Base-by-base conservation (phyloP, 2,113 vertebrate genomes). In the Centropus bengalensis region DNA sequence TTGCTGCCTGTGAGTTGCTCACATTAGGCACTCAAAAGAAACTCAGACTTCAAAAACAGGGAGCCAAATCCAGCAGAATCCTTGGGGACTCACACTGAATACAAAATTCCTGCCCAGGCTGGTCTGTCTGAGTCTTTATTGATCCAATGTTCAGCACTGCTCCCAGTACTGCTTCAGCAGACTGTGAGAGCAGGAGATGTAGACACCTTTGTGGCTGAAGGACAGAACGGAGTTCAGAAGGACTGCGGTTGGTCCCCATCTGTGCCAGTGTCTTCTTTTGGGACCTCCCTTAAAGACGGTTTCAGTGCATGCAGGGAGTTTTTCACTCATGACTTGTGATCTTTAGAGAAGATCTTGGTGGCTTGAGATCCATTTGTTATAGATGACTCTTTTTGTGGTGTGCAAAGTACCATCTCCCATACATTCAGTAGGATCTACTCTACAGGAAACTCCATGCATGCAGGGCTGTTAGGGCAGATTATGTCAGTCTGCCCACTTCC, bases 291-390 rank as follows among this genome's bases (percentile, higher is more conserved):
- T 89, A 91, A 10, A 77, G 78, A 75, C 93, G 7, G 88, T 87
- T 91, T 70, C 81, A 91, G 47, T 83, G 51, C 28, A 87, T 22
- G 14, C 24, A 15, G 9, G 60, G 68, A 45, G 44, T 63, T 91
- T 96, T 92, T 22, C 67, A 44, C 30, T 91, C 59, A 14, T 94
- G 68, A 16, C 91, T 93, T 93, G 79, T 80, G 54, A 33, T 89
- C 88, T 78, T 84, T 86, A 66, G n/a, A 81, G 66, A 95, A 96
- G 54, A 89, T 71, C 63, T 95, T 77, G 28, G 79, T 91, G n/a
- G 59, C 58, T 77, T 88, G 71, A 74, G 60, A 84, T 40, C 54
- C 78, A 22, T 69, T 87, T 44, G 56, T 76, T 9, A 14, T 70
- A 68, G 80, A 62, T 33, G 91, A 26, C 40, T 92, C 71, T 13